Percentiles rank a stretch among this genome's conserved stretches.
These are phyloP conservation scores for Julus scandinavius DNA, from an alignment of 2,888 invertebrate genomes.

Conservation along the genomic window DNA sequence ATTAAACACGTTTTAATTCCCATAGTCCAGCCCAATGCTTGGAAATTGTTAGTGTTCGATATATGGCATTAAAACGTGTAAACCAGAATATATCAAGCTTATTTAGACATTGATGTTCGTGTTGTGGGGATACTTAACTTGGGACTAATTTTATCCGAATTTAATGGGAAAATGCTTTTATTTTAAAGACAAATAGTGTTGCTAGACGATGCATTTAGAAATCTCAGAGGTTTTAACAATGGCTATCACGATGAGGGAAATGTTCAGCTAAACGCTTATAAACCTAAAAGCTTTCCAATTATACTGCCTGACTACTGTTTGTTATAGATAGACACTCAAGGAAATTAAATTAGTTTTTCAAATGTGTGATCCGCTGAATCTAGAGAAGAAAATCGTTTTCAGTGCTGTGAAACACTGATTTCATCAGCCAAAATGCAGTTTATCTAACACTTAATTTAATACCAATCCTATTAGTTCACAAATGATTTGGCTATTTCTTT, in stretches of 20 bases:
- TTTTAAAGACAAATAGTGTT: neutral
- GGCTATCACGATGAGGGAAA: neutral
- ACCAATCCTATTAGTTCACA: no score
- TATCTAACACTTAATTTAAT: no score
- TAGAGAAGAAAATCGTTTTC: neutral
- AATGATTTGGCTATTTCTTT: no score
- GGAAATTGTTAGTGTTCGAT: no score
- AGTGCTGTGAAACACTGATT: neutral
- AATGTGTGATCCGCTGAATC: neutral
- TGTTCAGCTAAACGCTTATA: neutral
- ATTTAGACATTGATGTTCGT: no score
- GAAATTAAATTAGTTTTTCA: slow-evolving; percentile 34
- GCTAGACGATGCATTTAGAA: neutral
- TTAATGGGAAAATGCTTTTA: neutral
- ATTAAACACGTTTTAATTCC: no score
- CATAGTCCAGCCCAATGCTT: no score
- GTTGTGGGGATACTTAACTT: no score
- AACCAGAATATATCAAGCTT: no score
- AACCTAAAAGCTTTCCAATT: slow-evolving; percentile 36
- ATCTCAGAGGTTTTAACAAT: neutral
- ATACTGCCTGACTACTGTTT: neutral
- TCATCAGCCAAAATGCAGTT: no score
- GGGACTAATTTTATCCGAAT: neutral
- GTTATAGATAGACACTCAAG: neutral
- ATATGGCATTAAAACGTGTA: no score